Conservation (phyloP, 2,888 invertebrate genomes). For the Macrostomum cliftonense region DNA sequence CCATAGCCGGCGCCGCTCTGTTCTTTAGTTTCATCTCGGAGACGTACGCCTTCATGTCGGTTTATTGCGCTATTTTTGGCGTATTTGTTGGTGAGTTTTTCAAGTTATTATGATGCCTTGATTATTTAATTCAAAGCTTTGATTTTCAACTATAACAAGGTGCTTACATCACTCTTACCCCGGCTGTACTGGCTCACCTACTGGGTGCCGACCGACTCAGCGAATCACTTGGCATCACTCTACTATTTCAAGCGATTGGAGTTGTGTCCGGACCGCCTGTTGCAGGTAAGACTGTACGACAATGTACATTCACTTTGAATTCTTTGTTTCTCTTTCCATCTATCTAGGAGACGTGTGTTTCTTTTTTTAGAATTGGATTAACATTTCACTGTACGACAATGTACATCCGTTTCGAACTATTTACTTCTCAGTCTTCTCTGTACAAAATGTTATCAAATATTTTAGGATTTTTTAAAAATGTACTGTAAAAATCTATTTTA, state of each 20-base stretch:
- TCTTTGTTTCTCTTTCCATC: too few relatives aligned
- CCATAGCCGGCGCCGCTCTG: slow-evolving; percentile 68
- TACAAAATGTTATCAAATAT: too few relatives aligned
- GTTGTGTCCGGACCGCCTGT: slow-evolving; percentile 77
- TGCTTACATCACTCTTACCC: slow-evolving; percentile 85
- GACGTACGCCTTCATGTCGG: slow-evolving; percentile 52
- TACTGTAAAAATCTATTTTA: too few relatives aligned
- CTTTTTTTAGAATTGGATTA: too few relatives aligned
- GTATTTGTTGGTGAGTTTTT: slow-evolving; percentile 26
- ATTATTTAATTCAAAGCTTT: too few relatives aligned
- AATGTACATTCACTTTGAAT: too few relatives aligned
- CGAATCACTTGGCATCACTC: slow-evolving; percentile 76
- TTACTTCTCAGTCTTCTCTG: too few relatives aligned
- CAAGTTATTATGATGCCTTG: too few relatives aligned
- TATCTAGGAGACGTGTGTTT: too few relatives aligned
- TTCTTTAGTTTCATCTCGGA: slow-evolving; percentile 56
- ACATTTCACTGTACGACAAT: too few relatives aligned
- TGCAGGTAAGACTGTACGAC: slow-evolving; percentile 49
- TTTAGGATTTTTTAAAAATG: too few relatives aligned
- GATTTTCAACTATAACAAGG: slow-evolving; percentile 34
- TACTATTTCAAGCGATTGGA: slow-evolving; percentile 80
- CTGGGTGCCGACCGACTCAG: slow-evolving; percentile 75
- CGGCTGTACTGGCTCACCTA: slow-evolving; percentile 78
- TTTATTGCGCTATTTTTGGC: slow-evolving; percentile 47
- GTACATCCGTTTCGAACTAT: too few relatives aligned